Base-by-base conservation (phyloP, 2,113 vertebrate species). In the Cavia porcellus region DNA sequence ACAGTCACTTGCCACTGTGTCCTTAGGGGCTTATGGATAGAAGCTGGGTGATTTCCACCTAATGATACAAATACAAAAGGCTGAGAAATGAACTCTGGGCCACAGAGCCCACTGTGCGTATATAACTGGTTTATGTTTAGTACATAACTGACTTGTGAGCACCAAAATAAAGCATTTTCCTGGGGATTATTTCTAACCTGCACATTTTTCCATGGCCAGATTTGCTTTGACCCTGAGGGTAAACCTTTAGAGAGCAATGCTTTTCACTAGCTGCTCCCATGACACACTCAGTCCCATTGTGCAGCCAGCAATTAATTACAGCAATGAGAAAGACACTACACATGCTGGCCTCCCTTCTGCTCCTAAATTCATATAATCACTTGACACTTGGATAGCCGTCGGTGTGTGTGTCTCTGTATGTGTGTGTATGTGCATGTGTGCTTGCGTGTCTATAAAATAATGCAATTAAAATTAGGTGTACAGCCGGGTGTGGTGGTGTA, bases 161-260 rank as follows among this genome's bases (percentile, higher is more conserved):
- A 90, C 62, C 61, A 87, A 95, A 87, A 87, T 79, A 90, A 87
- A 92, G 45, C 70, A 42, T 86, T 93, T 96, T 97, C 94, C 88
- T 75, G 59, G 72, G 85, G 61, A 89, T 83, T 96, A 70, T 92
- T 95, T 94, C 82, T 92, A 89, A 89, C 64, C 72, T 80, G 79
- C 12, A 32, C 15, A 1, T 86, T 86, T 92, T 88, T 82, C 91
- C 77, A n/a, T 42, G 38, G 68, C 59, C 52, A 96, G 30, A 81
- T 85, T 92, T 94, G 96, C 82, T 13, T 84, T 96, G 92, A 89
- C 92, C 88, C 45, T 82, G 50, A 35, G 45, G 84, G 52, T 30
- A 28, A 96, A 88, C 24, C 93, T 81, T 84, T 62, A 66, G 90
- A 86, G 83, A 50, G 32, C 59, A 38, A 55, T 77, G 83, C 35